These are phyloP conservation scores for Heliconius melpomene DNA, from an alignment of 1,140 invertebrate genomes.

Conservation along the genomic window DNA sequence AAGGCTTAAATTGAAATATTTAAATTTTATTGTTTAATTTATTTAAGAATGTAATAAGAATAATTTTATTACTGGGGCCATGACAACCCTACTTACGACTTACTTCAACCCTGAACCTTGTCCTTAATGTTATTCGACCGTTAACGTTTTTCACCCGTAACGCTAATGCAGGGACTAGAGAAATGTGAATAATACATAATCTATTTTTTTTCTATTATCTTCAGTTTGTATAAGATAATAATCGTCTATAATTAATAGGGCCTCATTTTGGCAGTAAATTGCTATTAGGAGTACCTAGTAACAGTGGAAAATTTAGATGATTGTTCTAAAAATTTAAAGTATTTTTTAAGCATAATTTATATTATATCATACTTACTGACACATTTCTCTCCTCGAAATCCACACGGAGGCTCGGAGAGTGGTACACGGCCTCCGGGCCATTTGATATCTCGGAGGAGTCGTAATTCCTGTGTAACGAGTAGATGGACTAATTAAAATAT, in stretches of 20 bases:
- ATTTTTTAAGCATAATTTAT: background rate
- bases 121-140: constrained; percentile 59
- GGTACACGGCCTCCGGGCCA: constrained; percentile 91
- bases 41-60: too few relatives aligned
- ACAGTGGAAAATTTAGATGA: too few relatives aligned
- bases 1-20: too few relatives aligned
- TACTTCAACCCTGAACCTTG: constrained; percentile 59
- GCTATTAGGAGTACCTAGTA: too few relatives aligned
- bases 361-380: constrained; percentile 85
- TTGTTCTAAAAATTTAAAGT: too few relatives aligned
- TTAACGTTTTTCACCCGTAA: constrained; percentile 54
- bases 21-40: too few relatives aligned
- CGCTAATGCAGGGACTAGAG: constrained; percentile 39
- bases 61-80: background rate
- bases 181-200: background rate
- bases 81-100: constrained; percentile 58
- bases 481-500: background rate
- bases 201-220: constrained; percentile 53
- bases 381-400: constrained; percentile 95
- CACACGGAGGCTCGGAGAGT: constrained; percentile 95
- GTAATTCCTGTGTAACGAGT: constrained; percentile 83
- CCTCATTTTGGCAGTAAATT: background rate
- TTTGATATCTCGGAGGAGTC: constrained; percentile 85
- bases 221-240: background rate
- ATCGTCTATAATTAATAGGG: background rate